Percentiles rank a stretch among this genome's conserved stretches.
Evolutionary conservation across 2,888 invertebrate genomes (phyloP).

Genomic region (Drosophila macrospina): DNA sequence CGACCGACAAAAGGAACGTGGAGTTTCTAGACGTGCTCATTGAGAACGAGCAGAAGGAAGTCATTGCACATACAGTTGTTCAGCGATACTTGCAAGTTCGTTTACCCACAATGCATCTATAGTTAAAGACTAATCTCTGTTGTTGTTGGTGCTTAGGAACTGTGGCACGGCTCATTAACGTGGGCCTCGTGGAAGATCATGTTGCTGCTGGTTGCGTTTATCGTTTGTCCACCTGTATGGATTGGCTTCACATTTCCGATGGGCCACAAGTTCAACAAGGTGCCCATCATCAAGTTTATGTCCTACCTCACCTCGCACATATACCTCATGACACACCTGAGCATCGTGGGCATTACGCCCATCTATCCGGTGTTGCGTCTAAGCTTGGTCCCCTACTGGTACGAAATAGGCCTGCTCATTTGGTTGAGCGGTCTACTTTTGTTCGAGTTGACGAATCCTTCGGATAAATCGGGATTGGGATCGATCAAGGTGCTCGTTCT

Average conservation of each 20-base stretch:
- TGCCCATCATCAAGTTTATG: constrained; percentile 99
- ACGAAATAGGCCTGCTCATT: constrained; percentile 97
- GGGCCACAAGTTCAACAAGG: constrained; percentile 98
- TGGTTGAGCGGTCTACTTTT: constrained; percentile 98
- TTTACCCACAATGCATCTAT: constrained; percentile 57
- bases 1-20: constrained; percentile 96
- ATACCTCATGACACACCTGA: constrained; percentile 96
- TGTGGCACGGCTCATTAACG: constrained; percentile 98
- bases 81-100: constrained; percentile 96
- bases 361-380: constrained; percentile 93
- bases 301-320: constrained; percentile 99
- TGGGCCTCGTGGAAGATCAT: constrained; percentile 99
- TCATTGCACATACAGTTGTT: constrained; percentile 98
- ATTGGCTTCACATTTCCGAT: constrained; percentile 97
- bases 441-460: constrained; percentile 98
- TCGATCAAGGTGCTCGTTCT: constrained; percentile 96
- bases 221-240: constrained; percentile 98
- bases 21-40: constrained; percentile 98
- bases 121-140: no score
- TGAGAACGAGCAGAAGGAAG: constrained; percentile 99
- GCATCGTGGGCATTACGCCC: constrained; percentile 95
- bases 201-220: constrained; percentile 95
- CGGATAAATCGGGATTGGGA: constrained; percentile 98
- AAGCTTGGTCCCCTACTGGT: constrained; percentile 95
- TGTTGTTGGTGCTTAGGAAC: constrained; percentile 90